Conservation (phyloP, 2,888 invertebrate species). For the Agrotis segetum region DNA sequence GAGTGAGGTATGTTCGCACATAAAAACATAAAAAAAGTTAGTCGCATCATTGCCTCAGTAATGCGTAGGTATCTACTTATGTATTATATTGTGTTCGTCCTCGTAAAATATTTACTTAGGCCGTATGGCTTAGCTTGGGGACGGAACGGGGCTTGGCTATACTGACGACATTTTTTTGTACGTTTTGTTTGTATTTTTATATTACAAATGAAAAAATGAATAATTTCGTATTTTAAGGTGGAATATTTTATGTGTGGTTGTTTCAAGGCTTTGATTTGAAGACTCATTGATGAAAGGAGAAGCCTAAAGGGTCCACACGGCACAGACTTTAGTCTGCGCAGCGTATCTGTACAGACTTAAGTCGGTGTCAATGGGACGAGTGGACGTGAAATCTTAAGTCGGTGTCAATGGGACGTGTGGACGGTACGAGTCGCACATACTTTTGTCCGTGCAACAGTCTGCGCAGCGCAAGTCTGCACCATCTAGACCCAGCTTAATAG, state of each 20-base stretch:
- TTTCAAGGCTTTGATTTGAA: background rate
- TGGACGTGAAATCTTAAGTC: too few species aligned
- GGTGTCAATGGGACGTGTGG: too few species aligned
- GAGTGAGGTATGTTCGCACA: constrained; percentile 45
- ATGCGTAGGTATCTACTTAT: constrained; percentile 55
- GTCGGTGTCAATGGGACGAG: too few species aligned
- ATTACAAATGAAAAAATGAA: background rate
- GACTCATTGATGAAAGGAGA: too few species aligned
- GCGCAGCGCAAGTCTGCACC: too few species aligned
- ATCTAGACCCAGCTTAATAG: too few species aligned
- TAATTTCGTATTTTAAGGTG: background rate
- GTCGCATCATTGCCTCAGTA: constrained; percentile 57
- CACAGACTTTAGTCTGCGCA: too few species aligned
- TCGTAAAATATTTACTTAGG: constrained; percentile 74
- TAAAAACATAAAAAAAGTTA: constrained; percentile 63
- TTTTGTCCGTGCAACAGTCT: too few species aligned
- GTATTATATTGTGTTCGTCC: constrained; percentile 61
- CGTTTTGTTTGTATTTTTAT: constrained; percentile 17
- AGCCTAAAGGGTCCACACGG: too few species aligned
- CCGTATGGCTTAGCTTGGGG: constrained; percentile 46
- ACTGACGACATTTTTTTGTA: constrained; percentile 22
- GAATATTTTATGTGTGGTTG: background rate
- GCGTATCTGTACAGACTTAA: too few species aligned
- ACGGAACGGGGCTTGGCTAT: constrained; percentile 21
- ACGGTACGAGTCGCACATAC: too few species aligned